These are phyloP conservation scores for Harpalus rubripes DNA, from an alignment of 2,888 invertebrate genomes.

Conservation along the genomic window DNA sequence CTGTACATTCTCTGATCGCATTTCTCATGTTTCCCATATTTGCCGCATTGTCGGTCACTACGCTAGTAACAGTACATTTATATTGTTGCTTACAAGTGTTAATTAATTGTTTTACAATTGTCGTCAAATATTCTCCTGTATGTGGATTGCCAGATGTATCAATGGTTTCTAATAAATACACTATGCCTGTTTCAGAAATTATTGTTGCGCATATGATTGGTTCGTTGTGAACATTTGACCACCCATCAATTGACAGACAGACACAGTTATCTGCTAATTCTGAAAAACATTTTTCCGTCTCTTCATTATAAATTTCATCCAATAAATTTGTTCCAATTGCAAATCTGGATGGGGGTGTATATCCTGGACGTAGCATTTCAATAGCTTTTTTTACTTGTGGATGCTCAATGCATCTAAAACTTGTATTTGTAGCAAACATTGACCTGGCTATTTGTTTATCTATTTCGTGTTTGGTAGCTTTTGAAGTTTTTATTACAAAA, in stretches of 20 bases:
- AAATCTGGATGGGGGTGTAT: conserved; percentile 7
- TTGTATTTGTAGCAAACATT: conserved; percentile 49
- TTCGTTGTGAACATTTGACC: conserved; percentile 38
- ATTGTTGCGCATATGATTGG: conserved; percentile 25
- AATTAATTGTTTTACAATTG: conserved; percentile 34
- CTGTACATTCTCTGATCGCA: conserved; percentile 3
- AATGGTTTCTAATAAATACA: conserved; percentile 44
- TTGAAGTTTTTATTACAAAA: conserved; percentile 31
- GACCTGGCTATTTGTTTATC: conserved; percentile 27
- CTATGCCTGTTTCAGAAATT: background rate
- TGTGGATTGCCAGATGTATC: conserved; percentile 37
- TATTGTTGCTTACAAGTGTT: conserved; percentile 12
- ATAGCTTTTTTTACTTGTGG: conserved; percentile 23
- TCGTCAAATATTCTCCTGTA: conserved; percentile 16
- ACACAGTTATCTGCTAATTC: background rate
- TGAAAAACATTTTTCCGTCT: conserved; percentile 7
- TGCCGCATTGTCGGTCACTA: conserved; percentile 36
- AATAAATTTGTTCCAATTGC: conserved; percentile 9
- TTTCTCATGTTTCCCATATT: conserved; percentile 37
- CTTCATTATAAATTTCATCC: conserved; percentile 17
- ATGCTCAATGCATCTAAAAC: conserved; percentile 25
- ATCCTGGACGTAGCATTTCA: conserved; percentile 31
- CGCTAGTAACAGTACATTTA: too few species aligned
- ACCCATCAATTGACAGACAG: background rate
- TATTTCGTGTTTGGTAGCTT: conserved; percentile 15